Conservation (phyloP, 2,888 invertebrate genomes). For the Tyria jacobaeae region DNA sequence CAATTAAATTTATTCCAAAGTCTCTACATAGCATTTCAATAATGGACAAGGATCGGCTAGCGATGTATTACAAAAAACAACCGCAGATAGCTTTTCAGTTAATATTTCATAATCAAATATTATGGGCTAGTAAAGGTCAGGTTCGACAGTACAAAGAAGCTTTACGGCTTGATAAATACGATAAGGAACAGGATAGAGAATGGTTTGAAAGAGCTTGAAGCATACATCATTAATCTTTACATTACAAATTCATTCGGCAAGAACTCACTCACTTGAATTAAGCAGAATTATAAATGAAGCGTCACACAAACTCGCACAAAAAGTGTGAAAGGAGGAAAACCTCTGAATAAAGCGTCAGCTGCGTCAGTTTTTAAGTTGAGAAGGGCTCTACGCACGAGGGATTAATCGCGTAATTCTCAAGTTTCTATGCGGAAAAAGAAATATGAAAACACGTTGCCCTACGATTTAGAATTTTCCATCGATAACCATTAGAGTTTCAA, state of each 20-base stretch:
- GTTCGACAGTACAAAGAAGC: conserved; percentile 54
- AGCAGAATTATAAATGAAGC: conserved; percentile 85
- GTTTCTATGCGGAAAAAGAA: conserved; percentile 56
- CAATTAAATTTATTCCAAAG: conserved; percentile 82
- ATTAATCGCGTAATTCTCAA: conserved; percentile 68
- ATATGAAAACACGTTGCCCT: conserved; percentile 50
- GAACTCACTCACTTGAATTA: conserved; percentile 84
- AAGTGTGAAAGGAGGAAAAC: conserved; percentile 76
- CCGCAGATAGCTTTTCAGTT: conserved; percentile 26
- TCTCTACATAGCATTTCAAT: conserved; percentile 80
- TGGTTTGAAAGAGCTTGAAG: conserved; percentile 69
- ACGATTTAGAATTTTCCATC: conserved; percentile 49
- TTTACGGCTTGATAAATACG: conserved; percentile 64
- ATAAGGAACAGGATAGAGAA: conserved; percentile 64
- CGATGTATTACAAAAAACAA: conserved; percentile 49
- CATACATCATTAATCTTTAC: conserved; percentile 82
- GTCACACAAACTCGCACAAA: conserved; percentile 79
- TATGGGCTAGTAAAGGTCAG: conserved; percentile 30
- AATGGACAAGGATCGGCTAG: conserved; percentile 68
- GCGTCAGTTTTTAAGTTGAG: conserved; percentile 75
- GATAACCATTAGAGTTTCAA: conserved; percentile 40
- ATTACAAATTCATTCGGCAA: conserved; percentile 85
- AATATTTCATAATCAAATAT: conserved; percentile 32
- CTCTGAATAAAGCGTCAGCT: conserved; percentile 65
- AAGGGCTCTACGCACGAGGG: conserved; percentile 61